Conservation (phyloP, 2,797 vertebrate genomes). For the Sebastes kiyomatsui region DNA sequence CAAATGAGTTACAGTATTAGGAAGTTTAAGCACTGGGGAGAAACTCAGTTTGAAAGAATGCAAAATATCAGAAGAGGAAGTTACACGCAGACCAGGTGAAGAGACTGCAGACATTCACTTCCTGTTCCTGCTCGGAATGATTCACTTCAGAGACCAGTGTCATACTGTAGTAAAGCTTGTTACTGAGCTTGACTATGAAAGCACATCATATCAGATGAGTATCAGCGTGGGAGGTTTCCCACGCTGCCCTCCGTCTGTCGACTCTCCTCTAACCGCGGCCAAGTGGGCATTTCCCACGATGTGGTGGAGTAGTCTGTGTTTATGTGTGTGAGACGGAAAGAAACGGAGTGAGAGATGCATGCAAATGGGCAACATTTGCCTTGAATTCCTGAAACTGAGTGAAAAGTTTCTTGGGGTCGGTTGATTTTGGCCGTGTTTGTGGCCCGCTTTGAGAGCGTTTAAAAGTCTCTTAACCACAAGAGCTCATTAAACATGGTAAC, state of each 20-base stretch:
- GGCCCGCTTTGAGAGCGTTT: conserved; percentile 7
- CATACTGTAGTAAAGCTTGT: background rate
- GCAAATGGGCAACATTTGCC: conserved; percentile 17
- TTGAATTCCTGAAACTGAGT: conserved; percentile 19
- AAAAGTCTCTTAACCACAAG: conserved; percentile 25
- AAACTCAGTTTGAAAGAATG: background rate
- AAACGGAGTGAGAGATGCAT: conserved; percentile 1
- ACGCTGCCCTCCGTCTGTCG: conserved; percentile 28
- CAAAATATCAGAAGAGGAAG: conserved; percentile 26
- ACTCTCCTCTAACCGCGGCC: background rate
- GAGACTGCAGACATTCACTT: background rate
- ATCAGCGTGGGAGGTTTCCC: conserved; percentile 55
- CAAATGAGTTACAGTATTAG: background rate
- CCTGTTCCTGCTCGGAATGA: background rate
- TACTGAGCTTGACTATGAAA: background rate
- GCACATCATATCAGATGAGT: conserved; percentile 16
- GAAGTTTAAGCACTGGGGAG: background rate
- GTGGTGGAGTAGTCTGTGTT: background rate
- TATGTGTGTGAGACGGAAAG: background rate
- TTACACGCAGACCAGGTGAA: background rate
- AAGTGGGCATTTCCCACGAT: conserved; percentile 58
- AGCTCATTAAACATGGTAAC: conserved; percentile 35
- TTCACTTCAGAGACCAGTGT: background rate
- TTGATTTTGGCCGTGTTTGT: conserved; percentile 19
- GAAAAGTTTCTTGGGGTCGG: background rate